Evolutionary conservation across 2,888 invertebrate genomes (phyloP), one percentile per base, ranked within the genome.

Genomic region (Cosmopolites sordidus): DNA sequence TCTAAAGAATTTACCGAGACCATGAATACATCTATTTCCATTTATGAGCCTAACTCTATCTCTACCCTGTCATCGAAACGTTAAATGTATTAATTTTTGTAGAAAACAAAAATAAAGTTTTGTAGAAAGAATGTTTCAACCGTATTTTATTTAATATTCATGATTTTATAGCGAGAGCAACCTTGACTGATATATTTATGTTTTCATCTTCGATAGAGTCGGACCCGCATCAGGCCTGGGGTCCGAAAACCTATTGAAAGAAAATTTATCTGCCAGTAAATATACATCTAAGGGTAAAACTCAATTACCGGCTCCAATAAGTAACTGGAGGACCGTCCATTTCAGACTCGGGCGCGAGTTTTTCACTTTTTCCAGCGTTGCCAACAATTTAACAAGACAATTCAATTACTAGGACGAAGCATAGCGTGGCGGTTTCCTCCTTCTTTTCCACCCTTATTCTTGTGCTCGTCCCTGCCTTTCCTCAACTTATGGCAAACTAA

Each of bases 221-320:
- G 12, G 33, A 33, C n/a, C 12, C 33, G 5, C 27, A 5, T 9
- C n/a, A n/a, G n/a, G n/a, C 22, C 22, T 5, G 8, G 8, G 8
- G 22, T 8, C 8, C 22, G 22, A 22, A 22, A 4, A 33, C n/a
- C 33, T 33, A 33, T 33, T 11, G 33, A 11, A n/a, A 33, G n/a
- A 4, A 12, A 12, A 33, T 67, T 68, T 33, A 33, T 33, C 33
- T 12, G 33, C 11, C 27, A 18, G 37, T 43, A 48, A 48, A 69
- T 69, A 70, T 67, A 68, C 70, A 69, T 69, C 64, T 64, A 67
- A 62, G 69, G 71, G 70, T 67, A 67, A 68, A 72, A 74, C 72
- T 73, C 73, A 74, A 74, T 74, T 74, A 73, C 68, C 67, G 64
- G 68, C 64, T 69, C 69, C 68, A 68, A 69, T 71, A 69, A 71